Evolutionary conservation across 2,113 vertebrate genomes (phyloP), one percentile per base, ranked within the genome.

Genomic region (Pelmatolapia mariae): DNA sequence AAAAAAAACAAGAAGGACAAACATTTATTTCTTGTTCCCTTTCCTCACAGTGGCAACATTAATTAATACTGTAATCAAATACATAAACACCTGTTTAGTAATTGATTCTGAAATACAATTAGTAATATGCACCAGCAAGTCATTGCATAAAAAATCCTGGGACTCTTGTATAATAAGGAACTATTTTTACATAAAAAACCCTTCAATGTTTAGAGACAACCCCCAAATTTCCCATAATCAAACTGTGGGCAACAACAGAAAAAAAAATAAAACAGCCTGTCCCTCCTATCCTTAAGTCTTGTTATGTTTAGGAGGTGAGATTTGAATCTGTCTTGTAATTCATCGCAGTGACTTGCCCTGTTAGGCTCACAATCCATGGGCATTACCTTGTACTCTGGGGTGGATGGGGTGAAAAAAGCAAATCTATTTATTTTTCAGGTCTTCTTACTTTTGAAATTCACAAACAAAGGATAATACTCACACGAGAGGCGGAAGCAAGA

Each of bases 61-160:
- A 53, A 53, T 53, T 53, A 53, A 53, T 53, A 53, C 52, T 53
- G 52, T 22, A 2, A 24, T 56, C 53, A 56, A 24, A 56, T 4
- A 56, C 10, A 54, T 54, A 54, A 56, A 56, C 24, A 56, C 22
- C 6, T 56, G 22, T 7, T 12, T 24, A 56, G 11, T 56, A 24
- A 56, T 24, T 56, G 53, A 56, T 56, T 56, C 53, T 56, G 53
- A 56, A 56, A 56, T 56, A 24, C 53, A 56, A 24, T 56, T 56
- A 56, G n/a, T 11, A 24, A 24, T 54, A 54, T 22, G 53, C n/a
- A 54, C 53, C n/a, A 54, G n/a, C 8, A 11, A 24, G 53, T 54
- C 2, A 54, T 24, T 54, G 53, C 2, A 54, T 54, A 4, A 24
- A 54, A 56, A 12, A 56, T 24, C 53, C 19, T 13, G 4, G 22